Base-by-base conservation (phyloP, 2,888 invertebrate species). In the Aspidapion aeneum region DNA sequence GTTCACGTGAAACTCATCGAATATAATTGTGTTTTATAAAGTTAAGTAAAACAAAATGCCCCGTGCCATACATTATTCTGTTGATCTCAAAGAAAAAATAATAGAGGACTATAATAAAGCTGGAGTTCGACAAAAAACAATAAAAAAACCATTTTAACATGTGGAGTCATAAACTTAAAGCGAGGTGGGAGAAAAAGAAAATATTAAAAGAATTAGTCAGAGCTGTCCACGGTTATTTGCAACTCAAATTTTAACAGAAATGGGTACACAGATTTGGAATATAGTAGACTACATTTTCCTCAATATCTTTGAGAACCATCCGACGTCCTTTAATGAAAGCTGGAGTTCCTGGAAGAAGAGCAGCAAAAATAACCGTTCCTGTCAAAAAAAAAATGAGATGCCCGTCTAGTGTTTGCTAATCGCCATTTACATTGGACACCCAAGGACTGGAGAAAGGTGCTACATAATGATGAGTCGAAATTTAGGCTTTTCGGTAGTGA, bases 291-390 rank as follows among this genome's bases (percentile, higher is more conserved):
- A n/a, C n/a, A n/a, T n/a, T n/a, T n/a, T n/a, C n/a, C n/a, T n/a
- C n/a, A n/a, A n/a, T 48, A n/a, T n/a, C 49, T 48, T 19, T n/a
- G 19, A 17, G 17, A 55, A 55, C n/a, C n/a, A 55, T 9, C 18
- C 55, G 19, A 20, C 55, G 55, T 55, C 55, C 18, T 20, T 55
- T 55, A 20, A 20, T 55, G 55, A 19, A 55, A 9, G 49, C 49
- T n/a, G 49, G n/a, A n/a, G n/a, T 55, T 3, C 55, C 55, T 55
- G 55, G 55, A 55, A 55, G 12, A 55, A 55, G 55, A 19, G n/a
- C 55, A 55, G 55, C 55, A 9, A 55, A 55, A 55, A n/a, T n/a
- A 55, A 55, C 18, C 55, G 3, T 55, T 55, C 3, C 55, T 9
- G 18, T 55, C 55, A 20, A 55, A 55, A 55, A 55, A 55, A 20